Evolutionary conservation across 2,888 invertebrate species (phyloP).

Genomic region (Sepiola atlantica): DNA sequence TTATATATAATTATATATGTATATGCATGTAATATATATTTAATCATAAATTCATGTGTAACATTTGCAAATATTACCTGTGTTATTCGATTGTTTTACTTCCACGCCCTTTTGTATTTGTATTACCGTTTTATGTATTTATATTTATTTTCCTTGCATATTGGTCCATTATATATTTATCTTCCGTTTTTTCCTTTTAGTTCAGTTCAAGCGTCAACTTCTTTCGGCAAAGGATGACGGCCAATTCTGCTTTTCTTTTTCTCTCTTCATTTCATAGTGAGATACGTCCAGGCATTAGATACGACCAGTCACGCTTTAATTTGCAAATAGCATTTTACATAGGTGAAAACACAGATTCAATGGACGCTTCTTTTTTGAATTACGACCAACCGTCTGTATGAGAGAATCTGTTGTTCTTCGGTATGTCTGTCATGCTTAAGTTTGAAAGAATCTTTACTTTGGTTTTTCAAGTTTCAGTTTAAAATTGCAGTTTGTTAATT

Average conservation of each 20-base stretch:
- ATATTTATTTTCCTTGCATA: background rate
- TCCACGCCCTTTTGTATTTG: background rate
- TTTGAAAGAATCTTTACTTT: too few species aligned
- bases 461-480: too few species aligned
- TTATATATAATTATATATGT: too few species aligned
- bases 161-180: background rate
- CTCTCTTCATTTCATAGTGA: background rate
- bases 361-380: too few species aligned
- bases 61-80: background rate
- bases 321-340: too few species aligned
- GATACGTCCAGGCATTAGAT: too few species aligned
- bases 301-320: too few species aligned
- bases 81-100: background rate
- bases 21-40: background rate
- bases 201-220: slow-evolving; percentile 15
- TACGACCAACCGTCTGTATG: too few species aligned
- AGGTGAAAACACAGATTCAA: too few species aligned
- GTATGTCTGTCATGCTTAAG: too few species aligned
- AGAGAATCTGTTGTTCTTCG: too few species aligned
- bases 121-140: background rate
- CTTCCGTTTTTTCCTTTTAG: background rate
- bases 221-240: background rate
- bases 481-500: too few species aligned
- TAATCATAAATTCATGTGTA: background rate
- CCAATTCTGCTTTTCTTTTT: background rate